Base-by-base conservation (phyloP, 2,888 invertebrate genomes). In the Cepaea hortensis region DNA sequence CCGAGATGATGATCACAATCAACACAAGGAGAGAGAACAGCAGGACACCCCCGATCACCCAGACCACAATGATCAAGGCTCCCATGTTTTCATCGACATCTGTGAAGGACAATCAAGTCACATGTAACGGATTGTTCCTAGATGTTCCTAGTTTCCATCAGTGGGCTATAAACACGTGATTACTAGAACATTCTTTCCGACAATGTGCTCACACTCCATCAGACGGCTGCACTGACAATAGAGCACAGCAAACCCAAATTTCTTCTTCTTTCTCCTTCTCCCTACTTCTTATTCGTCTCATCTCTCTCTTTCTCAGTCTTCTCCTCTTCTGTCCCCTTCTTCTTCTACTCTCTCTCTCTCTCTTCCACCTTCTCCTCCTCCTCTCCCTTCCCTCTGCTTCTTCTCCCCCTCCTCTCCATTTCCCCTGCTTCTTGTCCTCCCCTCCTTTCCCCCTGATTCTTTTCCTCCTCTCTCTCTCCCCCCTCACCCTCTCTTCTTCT, bases 31-130 rank as follows among this genome's bases (percentile, higher is more conserved):
- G 70, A 72, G 77, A 6, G 65, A 81, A 65, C 20, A 89, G 35
- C 46, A 87, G 72, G 83, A 89, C 23, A 85, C 88, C 86, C 83
- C 87, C 48, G n/a, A 88, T 55, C 88, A 88, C 84, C 87, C 87
- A 61, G 79, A 88, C 84, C 81, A 89, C 86, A 72, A 86, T 55
- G 81, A 89, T n/a, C 6, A 88, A 18, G 46, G 62, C 18, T 73
- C 84, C 61, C n/a, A 81, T 13, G 86, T 87, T 61, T 50, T 77
- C 81, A 68, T 62, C 62, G 62, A 13, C 15, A 2, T 85, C 73
- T 86, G 77, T 4, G 11, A 50, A 48, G 11, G 18, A 7, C 5
- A 23, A 46, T 23, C 23, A 46, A 3, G 62, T 18, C 23, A 18
- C 13, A 70, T 20, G 23, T 61, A 65, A 18, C 2, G 0, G 3